Percentiles rank a stretch among this genome's conserved stretches.
Evolutionary conservation across 2,888 invertebrate species (phyloP).

Genomic region (Harpalus rufipes): DNA sequence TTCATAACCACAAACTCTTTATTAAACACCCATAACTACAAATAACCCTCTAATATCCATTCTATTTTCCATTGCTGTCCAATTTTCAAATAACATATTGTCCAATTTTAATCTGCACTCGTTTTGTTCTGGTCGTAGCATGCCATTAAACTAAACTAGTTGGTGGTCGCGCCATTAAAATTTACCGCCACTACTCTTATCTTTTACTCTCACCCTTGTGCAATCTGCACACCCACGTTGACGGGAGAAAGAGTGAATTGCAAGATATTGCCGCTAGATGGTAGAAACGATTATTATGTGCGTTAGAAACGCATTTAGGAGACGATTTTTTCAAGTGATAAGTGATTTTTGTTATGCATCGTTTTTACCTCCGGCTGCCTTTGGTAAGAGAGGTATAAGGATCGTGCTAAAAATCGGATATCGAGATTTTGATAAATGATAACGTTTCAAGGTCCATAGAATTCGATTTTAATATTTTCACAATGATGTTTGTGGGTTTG

Average conservation of each 20-base stretch:
- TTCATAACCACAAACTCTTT: slow-evolving; percentile 16
- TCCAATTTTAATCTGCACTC: slow-evolving; percentile 58
- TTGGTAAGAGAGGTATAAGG: no score
- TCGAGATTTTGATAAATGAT: no score
- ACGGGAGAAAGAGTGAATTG: not conserved
- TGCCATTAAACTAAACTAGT: slow-evolving; percentile 55
- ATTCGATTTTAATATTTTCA: no score
- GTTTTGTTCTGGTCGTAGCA: slow-evolving; percentile 47
- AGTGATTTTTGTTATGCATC: not conserved
- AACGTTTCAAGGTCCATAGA: no score
- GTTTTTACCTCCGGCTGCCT: no score
- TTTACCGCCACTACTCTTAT: slow-evolving; percentile 54
- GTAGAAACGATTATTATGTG: not conserved
- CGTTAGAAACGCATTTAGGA: slow-evolving; percentile 30
- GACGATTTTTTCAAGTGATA: not conserved
- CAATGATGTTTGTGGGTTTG: no score
- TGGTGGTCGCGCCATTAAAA: slow-evolving; percentile 54
- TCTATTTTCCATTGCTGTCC: slow-evolving; percentile 1
- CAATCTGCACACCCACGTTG: slow-evolving; percentile 2
- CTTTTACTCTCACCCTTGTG: slow-evolving; percentile 1
- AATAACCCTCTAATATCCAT: slow-evolving; percentile 4
- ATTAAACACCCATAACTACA: slow-evolving; percentile 19
- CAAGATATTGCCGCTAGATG: slow-evolving; percentile 22
- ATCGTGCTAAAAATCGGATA: no score
- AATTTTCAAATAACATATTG: slow-evolving; percentile 43